Percentiles rank a stretch among this genome's conserved stretches.
Conservation (phyloP, 2,113 vertebrate genomes). For the Sapajus apella region DNA sequence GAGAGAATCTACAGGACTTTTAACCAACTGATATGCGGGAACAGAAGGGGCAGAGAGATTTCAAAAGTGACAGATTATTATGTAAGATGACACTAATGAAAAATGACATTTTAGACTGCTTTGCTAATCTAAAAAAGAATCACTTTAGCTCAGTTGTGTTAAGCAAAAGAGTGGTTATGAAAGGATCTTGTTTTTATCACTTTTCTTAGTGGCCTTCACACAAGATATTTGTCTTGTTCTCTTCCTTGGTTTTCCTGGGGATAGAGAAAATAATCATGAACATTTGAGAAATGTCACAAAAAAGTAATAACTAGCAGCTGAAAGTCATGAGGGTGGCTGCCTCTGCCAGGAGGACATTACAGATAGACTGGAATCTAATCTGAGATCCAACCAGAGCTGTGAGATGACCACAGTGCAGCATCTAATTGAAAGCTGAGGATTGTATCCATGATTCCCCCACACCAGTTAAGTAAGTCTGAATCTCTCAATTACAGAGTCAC, state of each 20-base stretch:
- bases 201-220: not conserved
- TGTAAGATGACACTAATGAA: conserved; percentile 28
- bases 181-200: conserved; percentile 38
- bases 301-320: conserved; percentile 41
- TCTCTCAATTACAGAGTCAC: not conserved
- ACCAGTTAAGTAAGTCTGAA: not conserved
- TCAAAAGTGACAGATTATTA: conserved; percentile 38
- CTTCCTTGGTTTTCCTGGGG: conserved; percentile 23
- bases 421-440: not conserved
- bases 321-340: conserved; percentile 42
- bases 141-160: conserved; percentile 1
- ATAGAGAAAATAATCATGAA: conserved; percentile 47
- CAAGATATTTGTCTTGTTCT: not conserved
- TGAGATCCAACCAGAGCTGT: not conserved
- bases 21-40: not conserved
- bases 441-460: not conserved
- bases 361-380: conserved; percentile 23
- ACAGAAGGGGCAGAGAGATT: not conserved
- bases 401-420: not conserved
- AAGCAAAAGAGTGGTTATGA: conserved; percentile 40
- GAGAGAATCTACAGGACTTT: conserved; percentile 8
- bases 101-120: conserved; percentile 30
- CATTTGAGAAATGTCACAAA: conserved; percentile 51
- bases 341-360: conserved; percentile 46
- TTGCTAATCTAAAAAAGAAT: conserved; percentile 24